phyloP scores from a whole-genome alignment of 2,113 vertebrate species.

The Jacana jacana region DNA sequence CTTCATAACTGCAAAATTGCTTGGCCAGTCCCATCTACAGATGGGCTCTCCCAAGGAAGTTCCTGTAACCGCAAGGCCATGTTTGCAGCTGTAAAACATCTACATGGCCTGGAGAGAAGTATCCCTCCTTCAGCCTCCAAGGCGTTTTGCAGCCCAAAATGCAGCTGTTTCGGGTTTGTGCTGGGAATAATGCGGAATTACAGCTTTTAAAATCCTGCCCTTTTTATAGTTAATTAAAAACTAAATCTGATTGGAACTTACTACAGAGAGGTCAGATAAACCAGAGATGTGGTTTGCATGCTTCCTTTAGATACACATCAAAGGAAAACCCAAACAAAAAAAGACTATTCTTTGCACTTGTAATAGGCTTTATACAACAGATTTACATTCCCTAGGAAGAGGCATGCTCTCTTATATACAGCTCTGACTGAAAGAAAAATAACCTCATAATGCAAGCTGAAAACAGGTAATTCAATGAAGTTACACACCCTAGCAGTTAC shows the following conservation, averaged over 20 bases:
- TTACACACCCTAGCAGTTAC: not conserved
- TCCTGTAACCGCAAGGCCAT: not conserved
- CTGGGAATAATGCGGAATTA: not conserved
- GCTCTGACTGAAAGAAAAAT: not conserved
- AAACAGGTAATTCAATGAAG: not conserved
- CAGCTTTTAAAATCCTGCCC: not conserved
- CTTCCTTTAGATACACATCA: not conserved
- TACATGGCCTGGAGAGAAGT: not conserved
- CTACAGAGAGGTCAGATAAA: not conserved
- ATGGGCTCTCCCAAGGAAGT: not conserved
- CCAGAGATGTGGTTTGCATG: not conserved
- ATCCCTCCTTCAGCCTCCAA: not conserved
- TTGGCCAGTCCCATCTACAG: not conserved
- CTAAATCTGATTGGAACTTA: not conserved
- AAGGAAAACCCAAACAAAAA: constrained; percentile 11
- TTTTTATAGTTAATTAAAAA: constrained; percentile 4
- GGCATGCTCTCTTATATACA: not conserved
- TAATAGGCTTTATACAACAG: not conserved
- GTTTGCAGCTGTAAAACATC: not conserved
- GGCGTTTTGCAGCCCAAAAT: constrained; percentile 4
- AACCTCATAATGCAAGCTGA: not conserved
- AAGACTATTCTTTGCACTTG: not conserved
- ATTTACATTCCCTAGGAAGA: not conserved
- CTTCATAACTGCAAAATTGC: not conserved
- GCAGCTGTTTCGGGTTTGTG: constrained; percentile 6